Conservation (phyloP, 2,888 invertebrate genomes). For the Hypolimnas misippus region DNA sequence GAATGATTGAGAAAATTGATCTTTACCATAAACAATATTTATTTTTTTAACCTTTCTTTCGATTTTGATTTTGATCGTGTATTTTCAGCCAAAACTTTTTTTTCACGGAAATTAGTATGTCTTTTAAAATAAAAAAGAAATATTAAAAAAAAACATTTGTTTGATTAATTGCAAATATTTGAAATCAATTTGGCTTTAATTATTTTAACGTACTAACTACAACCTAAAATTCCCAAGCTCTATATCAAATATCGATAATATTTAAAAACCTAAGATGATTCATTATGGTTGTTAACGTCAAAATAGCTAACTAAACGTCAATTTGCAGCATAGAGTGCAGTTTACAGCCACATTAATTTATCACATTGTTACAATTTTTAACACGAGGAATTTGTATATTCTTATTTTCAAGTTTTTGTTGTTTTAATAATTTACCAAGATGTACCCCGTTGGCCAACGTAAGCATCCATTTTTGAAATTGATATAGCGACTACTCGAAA, state of each 20-base stretch:
- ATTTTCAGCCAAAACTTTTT: background rate
- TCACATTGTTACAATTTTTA: conserved; percentile 65
- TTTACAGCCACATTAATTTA: conserved; percentile 57
- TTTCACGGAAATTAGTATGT: background rate
- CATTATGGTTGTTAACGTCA: conserved; percentile 46
- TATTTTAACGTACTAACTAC: too few relatives aligned
- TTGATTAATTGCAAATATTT: too few relatives aligned
- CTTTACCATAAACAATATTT: conserved; percentile 4
- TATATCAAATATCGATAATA: background rate
- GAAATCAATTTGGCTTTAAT: too few relatives aligned
- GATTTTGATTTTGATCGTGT: background rate
- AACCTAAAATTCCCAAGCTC: background rate
- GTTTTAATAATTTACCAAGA: conserved; percentile 60
- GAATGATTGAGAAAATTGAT: conserved; percentile 26
- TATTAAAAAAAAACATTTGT: too few relatives aligned
- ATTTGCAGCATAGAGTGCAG: conserved; percentile 53
- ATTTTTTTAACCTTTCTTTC: background rate
- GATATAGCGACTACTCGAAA: conserved; percentile 46
- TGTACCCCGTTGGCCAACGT: conserved; percentile 82
- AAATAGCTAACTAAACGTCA: conserved; percentile 51
- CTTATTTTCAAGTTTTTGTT: conserved; percentile 64
- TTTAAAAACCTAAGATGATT: conserved; percentile 23
- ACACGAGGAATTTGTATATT: conserved; percentile 56
- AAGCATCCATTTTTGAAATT: conserved; percentile 53
- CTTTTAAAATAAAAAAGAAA: too few relatives aligned